Percentiles rank a stretch among this genome's conserved stretches.
These are phyloP conservation scores for Scylla paramamosain DNA, from an alignment of 1,140 invertebrate species.

Conservation along the genomic window DNA sequence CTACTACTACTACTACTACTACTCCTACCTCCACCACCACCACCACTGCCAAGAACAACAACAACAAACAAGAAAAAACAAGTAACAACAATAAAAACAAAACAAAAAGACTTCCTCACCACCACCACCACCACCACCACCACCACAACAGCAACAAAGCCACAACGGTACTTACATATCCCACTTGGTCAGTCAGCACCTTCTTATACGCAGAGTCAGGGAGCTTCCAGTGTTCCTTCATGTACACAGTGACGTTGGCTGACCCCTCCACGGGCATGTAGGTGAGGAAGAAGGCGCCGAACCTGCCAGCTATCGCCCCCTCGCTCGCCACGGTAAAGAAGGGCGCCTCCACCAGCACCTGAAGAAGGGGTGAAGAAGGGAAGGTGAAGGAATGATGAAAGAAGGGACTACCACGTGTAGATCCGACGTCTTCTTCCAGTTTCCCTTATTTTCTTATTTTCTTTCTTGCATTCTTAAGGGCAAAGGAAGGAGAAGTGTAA, in stretches of 20 bases:
- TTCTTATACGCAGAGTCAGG: slow-evolving; percentile 14
- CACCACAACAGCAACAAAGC: too few species aligned
- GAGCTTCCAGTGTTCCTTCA: slow-evolving; percentile 42
- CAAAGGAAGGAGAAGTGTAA: too few species aligned
- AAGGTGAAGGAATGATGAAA: too few species aligned
- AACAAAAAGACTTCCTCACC: too few species aligned
- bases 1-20: too few species aligned
- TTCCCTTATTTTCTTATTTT: too few species aligned
- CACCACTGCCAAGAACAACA: too few species aligned
- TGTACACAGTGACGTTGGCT: slow-evolving; percentile 46
- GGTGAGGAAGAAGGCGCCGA: slow-evolving; percentile 36
- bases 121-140: too few species aligned
- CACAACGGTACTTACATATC: slow-evolving; percentile 30
- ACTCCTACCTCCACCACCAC: too few species aligned
- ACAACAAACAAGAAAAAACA: too few species aligned
- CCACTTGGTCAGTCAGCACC: background rate
- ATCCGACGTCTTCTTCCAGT: background rate
- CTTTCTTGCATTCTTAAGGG: too few species aligned
- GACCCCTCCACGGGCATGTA: slow-evolving; percentile 29
- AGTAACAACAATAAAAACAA: too few species aligned
- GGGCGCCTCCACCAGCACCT: slow-evolving; percentile 60
- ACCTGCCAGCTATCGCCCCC: slow-evolving; percentile 7
- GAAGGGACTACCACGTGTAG: background rate
- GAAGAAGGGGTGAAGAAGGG: slow-evolving; percentile 8
- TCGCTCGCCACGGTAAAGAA: slow-evolving; percentile 42